These are phyloP conservation scores for Torymus auratus DNA, from an alignment of 2,888 invertebrate genomes.

Conservation along the genomic window DNA sequence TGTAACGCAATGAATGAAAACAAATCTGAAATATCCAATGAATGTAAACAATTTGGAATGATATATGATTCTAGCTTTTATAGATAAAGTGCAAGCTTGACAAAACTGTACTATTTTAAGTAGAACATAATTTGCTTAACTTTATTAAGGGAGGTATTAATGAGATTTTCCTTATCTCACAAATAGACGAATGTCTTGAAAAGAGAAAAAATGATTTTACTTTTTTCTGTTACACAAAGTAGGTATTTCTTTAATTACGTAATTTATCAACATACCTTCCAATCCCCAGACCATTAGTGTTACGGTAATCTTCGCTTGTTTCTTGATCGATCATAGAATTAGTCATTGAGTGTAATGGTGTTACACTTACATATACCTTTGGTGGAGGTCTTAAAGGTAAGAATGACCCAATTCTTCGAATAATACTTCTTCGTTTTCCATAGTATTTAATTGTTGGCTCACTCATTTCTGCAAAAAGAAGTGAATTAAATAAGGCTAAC, in stretches of 20 bases:
- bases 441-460: slow-evolving; percentile 69
- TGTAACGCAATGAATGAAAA: slow-evolving; percentile 5
- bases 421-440: slow-evolving; percentile 73
- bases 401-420: slow-evolving; percentile 73
- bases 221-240: slow-evolving; percentile 18
- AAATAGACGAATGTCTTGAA: slow-evolving; percentile 40
- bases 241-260: slow-evolving; percentile 27
- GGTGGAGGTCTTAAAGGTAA: slow-evolving; percentile 74
- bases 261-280: slow-evolving; percentile 62
- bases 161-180: slow-evolving; percentile 31
- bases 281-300: slow-evolving; percentile 66
- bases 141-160: slow-evolving; percentile 5
- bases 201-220: slow-evolving; percentile 23
- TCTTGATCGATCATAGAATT: slow-evolving; percentile 75
- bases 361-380: slow-evolving; percentile 75
- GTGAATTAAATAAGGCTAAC: too few relatives aligned
- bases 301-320: slow-evolving; percentile 64
- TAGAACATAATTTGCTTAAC: slow-evolving; percentile 30
- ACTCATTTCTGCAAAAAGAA: slow-evolving; percentile 65
- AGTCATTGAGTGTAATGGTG: slow-evolving; percentile 75
- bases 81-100: neutral
- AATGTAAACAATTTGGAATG: neutral
- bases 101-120: neutral
- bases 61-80: neutral
- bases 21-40: too few relatives aligned